Conservation (phyloP, 2,113 vertebrate species). For the Tragulus kanchil region DNA sequence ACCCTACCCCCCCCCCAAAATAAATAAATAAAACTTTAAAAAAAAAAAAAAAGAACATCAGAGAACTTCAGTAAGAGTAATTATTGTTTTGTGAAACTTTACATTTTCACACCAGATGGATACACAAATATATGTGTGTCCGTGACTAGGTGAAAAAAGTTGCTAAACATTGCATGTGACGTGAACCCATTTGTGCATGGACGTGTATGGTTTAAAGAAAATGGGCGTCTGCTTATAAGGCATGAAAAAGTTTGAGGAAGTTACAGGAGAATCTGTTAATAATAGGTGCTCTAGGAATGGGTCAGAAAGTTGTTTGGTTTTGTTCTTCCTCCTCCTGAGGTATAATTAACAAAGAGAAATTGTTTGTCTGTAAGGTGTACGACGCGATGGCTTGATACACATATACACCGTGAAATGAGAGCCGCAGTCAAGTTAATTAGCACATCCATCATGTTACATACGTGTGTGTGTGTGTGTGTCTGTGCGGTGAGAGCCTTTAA, state of each 20-base stretch:
- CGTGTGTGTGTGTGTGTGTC: neutral
- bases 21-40: no score
- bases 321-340: neutral
- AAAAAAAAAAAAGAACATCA: no score
- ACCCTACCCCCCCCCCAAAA: no score
- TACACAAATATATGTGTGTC: neutral
- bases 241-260: neutral
- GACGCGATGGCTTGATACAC: neutral
- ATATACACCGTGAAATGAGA: accelerated
- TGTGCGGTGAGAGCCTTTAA: neutral
- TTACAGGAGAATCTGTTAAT: neutral
- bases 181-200: neutral
- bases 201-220: neutral
- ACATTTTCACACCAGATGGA: neutral
- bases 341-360: neutral
- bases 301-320: neutral
- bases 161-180: neutral
- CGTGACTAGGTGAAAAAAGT: neutral
- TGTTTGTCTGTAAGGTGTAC: no score
- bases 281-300: no score
- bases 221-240: no score
- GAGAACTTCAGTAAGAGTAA: neutral
- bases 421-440: neutral
- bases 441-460: no score
- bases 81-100: neutral